These are phyloP conservation scores for Dendrolimus kikuchii DNA, from an alignment of 1,140 invertebrate genomes.

Conservation along the genomic window DNA sequence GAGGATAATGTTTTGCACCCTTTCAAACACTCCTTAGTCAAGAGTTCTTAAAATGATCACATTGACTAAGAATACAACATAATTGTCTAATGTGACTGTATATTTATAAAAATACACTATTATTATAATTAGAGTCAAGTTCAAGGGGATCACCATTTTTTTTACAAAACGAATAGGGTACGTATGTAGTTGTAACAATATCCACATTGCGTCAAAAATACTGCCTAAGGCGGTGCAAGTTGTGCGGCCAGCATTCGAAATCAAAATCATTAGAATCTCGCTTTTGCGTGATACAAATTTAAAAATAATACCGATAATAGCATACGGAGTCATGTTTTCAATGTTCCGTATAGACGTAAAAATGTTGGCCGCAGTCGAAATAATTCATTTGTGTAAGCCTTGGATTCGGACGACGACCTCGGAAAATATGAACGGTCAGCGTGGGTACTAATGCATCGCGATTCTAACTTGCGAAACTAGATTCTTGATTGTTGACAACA, in stretches of 20 bases:
- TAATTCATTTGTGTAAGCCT: constrained; percentile 19
- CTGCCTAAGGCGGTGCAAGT: constrained; percentile 5
- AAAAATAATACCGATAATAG: background rate
- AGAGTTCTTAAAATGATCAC: no score
- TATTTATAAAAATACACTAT: no score
- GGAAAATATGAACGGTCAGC: constrained; percentile 19
- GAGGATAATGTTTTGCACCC: no score
- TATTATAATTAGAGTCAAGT: no score
- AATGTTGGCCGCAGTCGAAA: constrained; percentile 7
- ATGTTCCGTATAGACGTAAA: background rate
- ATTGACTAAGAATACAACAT: no score
- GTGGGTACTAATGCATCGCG: constrained; percentile 9
- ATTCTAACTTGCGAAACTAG: constrained; percentile 9
- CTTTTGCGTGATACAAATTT: background rate
- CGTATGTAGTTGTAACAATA: background rate
- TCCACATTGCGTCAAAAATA: background rate
- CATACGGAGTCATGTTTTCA: constrained; percentile 3
- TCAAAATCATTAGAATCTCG: no score
- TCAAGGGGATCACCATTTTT: no score
- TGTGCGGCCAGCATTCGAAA: background rate
- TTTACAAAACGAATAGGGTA: no score
- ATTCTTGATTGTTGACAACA: constrained; percentile 1
- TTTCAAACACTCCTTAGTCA: no score
- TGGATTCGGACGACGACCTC: constrained; percentile 19
- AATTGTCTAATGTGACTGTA: no score